Evolutionary conservation across 2,797 vertebrate species (phyloP).

Genomic region (Euphonia xanthogaster): DNA sequence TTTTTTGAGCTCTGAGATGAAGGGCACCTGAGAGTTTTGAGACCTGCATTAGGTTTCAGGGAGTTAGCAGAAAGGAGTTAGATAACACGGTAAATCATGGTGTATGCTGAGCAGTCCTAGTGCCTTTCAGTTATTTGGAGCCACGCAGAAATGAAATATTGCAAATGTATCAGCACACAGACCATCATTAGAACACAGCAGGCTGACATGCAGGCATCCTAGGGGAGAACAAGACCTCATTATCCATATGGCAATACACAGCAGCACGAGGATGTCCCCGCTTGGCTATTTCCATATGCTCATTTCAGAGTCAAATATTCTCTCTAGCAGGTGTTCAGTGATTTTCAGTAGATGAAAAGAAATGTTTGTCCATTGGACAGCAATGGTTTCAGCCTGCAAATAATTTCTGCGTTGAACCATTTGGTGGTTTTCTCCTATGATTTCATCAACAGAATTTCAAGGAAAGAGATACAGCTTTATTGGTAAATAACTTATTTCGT

Average conservation of each 20-base stretch:
- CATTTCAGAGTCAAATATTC: neutral
- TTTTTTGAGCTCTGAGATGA: neutral
- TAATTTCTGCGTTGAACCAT: neutral
- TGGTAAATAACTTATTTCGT: neutral
- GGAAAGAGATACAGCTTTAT: neutral
- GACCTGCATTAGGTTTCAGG: neutral
- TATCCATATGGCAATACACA: neutral
- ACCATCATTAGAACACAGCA: neutral
- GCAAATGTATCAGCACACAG: neutral
- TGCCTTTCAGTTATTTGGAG: neutral
- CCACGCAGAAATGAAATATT: neutral
- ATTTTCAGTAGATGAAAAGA: neutral
- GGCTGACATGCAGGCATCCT: neutral
- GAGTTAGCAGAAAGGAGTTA: neutral
- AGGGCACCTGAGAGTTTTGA: neutral
- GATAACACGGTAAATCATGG: neutral
- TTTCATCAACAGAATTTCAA: neutral
- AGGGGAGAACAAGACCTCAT: neutral
- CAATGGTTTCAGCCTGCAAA: neutral
- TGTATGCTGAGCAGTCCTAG: neutral
- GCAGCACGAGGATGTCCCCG: rapidly evolving
- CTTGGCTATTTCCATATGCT: neutral
- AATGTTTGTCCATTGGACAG: neutral
- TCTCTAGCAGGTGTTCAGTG: neutral
- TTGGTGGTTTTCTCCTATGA: neutral